Evolutionary conservation across 2,797 vertebrate genomes (phyloP).

Genomic region (Chiroxiphia lanceolata): DNA sequence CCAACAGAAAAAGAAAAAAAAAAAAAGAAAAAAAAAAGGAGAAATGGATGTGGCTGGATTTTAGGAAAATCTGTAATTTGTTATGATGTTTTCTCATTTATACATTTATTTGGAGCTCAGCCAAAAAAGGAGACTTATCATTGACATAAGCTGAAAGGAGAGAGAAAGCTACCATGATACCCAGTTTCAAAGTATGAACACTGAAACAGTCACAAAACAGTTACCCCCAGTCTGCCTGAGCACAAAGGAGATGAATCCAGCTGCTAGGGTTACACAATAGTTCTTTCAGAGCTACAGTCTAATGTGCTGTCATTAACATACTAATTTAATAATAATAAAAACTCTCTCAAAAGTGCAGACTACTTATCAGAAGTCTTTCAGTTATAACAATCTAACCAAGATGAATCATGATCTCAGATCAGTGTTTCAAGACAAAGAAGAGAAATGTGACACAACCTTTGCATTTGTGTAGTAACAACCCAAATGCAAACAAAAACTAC

Average conservation of each 20-base stretch:
- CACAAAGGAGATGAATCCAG: neutral
- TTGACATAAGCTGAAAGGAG: neutral
- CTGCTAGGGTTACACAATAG: neutral
- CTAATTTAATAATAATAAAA: neutral
- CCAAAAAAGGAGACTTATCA: neutral
- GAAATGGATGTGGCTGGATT: neutral
- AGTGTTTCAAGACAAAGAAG: neutral
- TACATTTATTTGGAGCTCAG: neutral
- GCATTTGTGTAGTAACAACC: neutral
- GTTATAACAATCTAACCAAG: neutral
- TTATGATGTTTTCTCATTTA: neutral
- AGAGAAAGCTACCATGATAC: neutral
- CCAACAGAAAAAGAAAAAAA: rapidly evolving
- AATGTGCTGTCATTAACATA: neutral
- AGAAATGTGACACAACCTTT: neutral
- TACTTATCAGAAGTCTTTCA: neutral
- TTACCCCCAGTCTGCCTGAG: neutral
- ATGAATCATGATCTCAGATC: neutral
- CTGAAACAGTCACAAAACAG: neutral
- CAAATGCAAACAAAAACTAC: neutral
- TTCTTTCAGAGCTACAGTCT: neutral
- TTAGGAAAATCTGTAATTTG: neutral
- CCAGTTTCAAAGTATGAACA: neutral
- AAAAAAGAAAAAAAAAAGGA: neutral
- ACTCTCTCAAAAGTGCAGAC: neutral